Base-by-base conservation (phyloP, 2,888 invertebrate genomes). In the Eurois occulta region DNA sequence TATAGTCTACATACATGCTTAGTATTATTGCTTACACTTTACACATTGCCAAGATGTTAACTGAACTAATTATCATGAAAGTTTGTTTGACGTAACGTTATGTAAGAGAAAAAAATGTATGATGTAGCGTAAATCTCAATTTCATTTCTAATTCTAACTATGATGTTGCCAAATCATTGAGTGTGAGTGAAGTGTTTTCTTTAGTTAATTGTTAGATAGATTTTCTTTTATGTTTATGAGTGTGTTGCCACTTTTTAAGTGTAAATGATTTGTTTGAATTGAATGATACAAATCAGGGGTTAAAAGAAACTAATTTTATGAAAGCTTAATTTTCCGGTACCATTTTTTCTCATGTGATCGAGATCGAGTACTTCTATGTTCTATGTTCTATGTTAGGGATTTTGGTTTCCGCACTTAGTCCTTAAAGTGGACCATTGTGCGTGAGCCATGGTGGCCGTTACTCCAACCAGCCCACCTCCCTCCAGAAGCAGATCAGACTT, bases 141-240 rank as follows among this genome's bases (percentile, higher is more conserved):
- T 77, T 46, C 13, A 28, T 46, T 35, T 77, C 58, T 67, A 18
- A 64, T 70, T 69, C n/a, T 38, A 46, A 48, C 38, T 21, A 21
- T 24, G 28, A 58, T 68, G 84, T 79, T 78, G 84, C 84, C 72
- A 84, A 81, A 72, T 84, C 41, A 43, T 67, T 73, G 65, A 70
- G 5, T 32, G n/a, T 46, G 85, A 80, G 46, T 85, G 69, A 66
- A 52, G 71, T 66, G 62, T 84, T 84, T 60, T 80, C 18, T 73
- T 72, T 84, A 32, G 24, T 58, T 65, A 35, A 68, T 58, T 48
- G 46, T 78, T 48, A 43, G n/a, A 35, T 41, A 41, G 16, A 67
- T 55, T 68, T 60, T 67, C 46, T 83, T 82, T 62, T 28, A 48
- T 46, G 6, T 46, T 62, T 66, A 52, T 38, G 6, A 48, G 24